Percentiles rank a stretch among this genome's conserved stretches.
Evolutionary conservation across 2,113 vertebrate species (phyloP).

Genomic region (Cranoglanis bouderius): DNA sequence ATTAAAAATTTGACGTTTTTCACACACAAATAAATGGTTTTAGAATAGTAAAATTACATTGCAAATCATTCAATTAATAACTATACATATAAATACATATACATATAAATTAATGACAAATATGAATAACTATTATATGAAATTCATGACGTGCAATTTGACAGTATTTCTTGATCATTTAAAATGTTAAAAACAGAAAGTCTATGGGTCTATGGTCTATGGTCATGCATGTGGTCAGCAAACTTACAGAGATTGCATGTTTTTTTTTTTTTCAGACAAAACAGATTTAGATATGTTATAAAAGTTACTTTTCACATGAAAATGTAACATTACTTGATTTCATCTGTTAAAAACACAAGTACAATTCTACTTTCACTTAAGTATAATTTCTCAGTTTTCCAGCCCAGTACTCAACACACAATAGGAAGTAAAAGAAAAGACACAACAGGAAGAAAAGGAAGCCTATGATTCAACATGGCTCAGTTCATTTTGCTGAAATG

Average conservation of each 20-base stretch:
- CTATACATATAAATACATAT: too few species aligned
- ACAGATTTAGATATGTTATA: neutral
- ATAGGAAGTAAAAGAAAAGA: neutral
- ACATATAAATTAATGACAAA: neutral
- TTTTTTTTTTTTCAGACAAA: neutral
- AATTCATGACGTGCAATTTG: neutral
- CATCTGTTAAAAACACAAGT: neutral
- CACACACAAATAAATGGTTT: neutral
- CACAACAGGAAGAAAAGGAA: neutral
- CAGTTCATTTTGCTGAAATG: conserved; percentile 15
- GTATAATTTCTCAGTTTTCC: neutral
- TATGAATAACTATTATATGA: neutral
- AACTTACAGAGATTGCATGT: neutral
- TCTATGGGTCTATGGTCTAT: neutral
- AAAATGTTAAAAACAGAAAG: neutral
- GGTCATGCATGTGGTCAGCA: neutral
- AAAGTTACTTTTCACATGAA: neutral
- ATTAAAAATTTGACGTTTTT: neutral
- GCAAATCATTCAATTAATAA: neutral
- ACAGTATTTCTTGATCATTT: neutral
- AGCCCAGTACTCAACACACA: neutral
- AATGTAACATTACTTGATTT: neutral
- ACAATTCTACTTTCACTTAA: neutral
- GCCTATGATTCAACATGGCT: conserved; percentile 8
- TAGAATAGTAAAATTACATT: neutral